Conservation (phyloP, 2,888 invertebrate species). For the Entomobrya multifasciata region DNA sequence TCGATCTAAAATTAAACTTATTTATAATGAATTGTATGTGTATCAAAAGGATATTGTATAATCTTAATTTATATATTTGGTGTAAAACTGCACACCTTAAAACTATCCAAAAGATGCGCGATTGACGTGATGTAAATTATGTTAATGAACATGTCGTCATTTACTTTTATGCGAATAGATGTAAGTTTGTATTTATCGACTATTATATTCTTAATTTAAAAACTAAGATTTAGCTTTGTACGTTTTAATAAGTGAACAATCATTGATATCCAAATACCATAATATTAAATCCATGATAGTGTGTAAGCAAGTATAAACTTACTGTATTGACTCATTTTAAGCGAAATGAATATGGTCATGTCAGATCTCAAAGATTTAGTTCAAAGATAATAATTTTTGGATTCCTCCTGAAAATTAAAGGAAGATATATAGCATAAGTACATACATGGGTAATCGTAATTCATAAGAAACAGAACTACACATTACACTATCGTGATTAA, state of each 20-base stretch:
- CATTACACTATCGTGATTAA: background rate
- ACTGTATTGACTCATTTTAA: slow-evolving; percentile 47
- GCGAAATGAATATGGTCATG: slow-evolving; percentile 70
- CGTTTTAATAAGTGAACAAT: slow-evolving; percentile 72
- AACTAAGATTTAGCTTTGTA: slow-evolving; percentile 50
- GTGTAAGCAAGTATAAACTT: background rate
- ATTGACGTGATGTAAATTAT: slow-evolving; percentile 6
- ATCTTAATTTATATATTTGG: slow-evolving; percentile 19
- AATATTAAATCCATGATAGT: slow-evolving; percentile 15
- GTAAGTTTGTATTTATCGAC: slow-evolving; percentile 65
- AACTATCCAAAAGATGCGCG: slow-evolving; percentile 55
- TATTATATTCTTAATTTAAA: background rate
- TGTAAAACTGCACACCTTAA: slow-evolving; percentile 58
- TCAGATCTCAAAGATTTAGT: slow-evolving; percentile 73
- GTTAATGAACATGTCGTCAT: slow-evolving; percentile 54
- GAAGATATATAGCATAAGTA: background rate
- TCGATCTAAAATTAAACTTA: slow-evolving; percentile 32
- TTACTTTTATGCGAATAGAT: slow-evolving; percentile 72
- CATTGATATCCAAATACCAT: slow-evolving; percentile 58
- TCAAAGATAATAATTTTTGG: slow-evolving; percentile 66
- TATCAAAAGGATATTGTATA: background rate
- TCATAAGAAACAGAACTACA: background rate
- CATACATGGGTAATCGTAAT: background rate
- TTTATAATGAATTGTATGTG: slow-evolving; percentile 43
- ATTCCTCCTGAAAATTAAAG: slow-evolving; percentile 35